Evolutionary conservation across 2,797 vertebrate species (phyloP), one percentile per base, ranked within the genome.

Genomic region (Cynodonichthys magdalenae): DNA sequence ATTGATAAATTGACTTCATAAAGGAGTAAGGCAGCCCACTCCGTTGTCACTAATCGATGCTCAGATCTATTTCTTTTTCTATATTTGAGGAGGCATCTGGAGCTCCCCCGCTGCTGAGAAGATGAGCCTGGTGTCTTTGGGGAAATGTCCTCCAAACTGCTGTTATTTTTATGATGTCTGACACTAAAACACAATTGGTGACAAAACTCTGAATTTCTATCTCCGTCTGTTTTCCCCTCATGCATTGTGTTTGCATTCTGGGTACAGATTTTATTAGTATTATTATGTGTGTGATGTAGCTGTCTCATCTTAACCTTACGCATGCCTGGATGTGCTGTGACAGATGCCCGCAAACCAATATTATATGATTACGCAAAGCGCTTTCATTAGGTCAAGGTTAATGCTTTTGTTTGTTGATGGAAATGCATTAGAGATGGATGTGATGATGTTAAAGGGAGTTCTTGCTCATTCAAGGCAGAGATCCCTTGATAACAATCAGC

Each of bases 1-100:
- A 92, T 91, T 92, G 89, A 92, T 84, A 74, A 91, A 92, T 91
- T 87, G 90, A 90, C 89, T 92, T 90, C 81, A 89, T 92, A 86
- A 92, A 90, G 85, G 84, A 86, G 71, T 51, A 76, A 87, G 89
- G 91, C 89, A 83, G 88, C 88, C 77, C 83, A 71, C 85, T 86
- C 84, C 79, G 80, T 84, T 66, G 57, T 65, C 64, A 70, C 82
- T 88, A 91, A 92, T 93, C 90, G 91, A 92, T 92, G 81, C 76
- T 79, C 62, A 80, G 81, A 90, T 90, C 76, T 74, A 87, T 92
- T 89, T 71, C 82, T 24, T 84, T 89, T 90, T 81, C 65, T 80
- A 86, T 80, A 82, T 91, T 83, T 85, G 80, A 82, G 66, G 67
- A 84, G 71, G 66, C 57, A 66, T 72, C 66, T 66, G 71, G 59